Evolutionary conservation across 53 echinoderm and acorn worm species (phyloP).

Genomic region (Mesocentrotus franciscanus): DNA sequence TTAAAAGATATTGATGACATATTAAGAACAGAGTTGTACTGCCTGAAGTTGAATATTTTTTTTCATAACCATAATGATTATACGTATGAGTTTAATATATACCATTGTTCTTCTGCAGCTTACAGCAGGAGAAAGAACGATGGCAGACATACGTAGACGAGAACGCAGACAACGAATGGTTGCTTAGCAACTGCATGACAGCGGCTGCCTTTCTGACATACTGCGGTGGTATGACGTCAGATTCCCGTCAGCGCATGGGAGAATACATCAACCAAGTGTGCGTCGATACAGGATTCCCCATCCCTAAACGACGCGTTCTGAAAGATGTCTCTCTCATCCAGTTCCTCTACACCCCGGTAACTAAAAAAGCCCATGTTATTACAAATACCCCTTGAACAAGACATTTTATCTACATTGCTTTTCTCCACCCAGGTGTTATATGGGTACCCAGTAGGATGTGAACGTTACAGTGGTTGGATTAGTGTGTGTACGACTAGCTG

Average conservation of each 20-base stretch:
- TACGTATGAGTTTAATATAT: neutral
- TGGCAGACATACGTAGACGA: slow-evolving; percentile 97
- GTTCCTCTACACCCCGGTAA: slow-evolving; percentile 89
- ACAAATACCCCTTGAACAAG: too few species aligned
- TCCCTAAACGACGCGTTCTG: slow-evolving; percentile 88
- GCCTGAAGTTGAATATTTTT: too few species aligned
- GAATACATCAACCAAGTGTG: slow-evolving; percentile 84
- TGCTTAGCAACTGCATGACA: slow-evolving; percentile 90
- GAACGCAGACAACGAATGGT: slow-evolving; percentile 89
- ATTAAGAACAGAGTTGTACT: too few species aligned
- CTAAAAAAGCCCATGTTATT: neutral
- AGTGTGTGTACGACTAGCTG: too few species aligned
- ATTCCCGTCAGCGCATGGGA: slow-evolving; percentile 80
- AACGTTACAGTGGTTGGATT: too few species aligned
- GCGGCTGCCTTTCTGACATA: slow-evolving; percentile 94
- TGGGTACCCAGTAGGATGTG: too few species aligned
- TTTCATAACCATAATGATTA: neutral
- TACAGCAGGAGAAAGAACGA: slow-evolving; percentile 83
- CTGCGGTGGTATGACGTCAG: slow-evolving; percentile 93
- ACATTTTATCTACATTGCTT: too few species aligned
- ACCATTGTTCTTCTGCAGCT: slow-evolving; percentile 66
- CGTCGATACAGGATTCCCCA: slow-evolving; percentile 78
- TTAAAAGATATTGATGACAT: too few species aligned
- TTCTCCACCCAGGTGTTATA: too few species aligned
- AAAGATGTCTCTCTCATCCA: slow-evolving; percentile 81